Evolutionary conservation across 2,113 vertebrate species (phyloP).

Genomic region (Andinoacara biseriatus): DNA sequence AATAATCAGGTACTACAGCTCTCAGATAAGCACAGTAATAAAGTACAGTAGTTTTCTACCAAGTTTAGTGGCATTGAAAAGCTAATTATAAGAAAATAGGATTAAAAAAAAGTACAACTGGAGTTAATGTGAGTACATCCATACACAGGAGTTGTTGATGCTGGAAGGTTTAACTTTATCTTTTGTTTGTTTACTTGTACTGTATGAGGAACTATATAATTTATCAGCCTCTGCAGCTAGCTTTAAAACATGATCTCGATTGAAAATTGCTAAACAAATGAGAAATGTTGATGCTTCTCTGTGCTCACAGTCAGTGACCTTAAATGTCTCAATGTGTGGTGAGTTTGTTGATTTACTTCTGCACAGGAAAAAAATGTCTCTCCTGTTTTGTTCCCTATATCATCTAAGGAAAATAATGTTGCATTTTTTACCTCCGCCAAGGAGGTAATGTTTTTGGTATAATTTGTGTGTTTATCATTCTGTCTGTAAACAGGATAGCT

Average conservation of each 20-base stretch:
- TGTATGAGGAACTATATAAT: background rate
- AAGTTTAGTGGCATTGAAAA: background rate
- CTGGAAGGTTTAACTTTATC: background rate
- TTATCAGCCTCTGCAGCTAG: background rate
- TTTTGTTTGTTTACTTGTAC: background rate
- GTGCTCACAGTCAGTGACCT: background rate
- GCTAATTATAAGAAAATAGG: background rate
- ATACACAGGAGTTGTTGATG: background rate
- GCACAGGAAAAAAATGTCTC: background rate
- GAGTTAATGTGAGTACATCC: background rate
- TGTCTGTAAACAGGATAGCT: no score
- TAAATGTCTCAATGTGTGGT: background rate
- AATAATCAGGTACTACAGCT: background rate
- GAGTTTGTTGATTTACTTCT: slow-evolving; percentile 1
- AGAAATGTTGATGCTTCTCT: background rate
- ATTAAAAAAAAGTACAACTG: background rate
- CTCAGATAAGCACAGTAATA: background rate
- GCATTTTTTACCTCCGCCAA: background rate
- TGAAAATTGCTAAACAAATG: background rate
- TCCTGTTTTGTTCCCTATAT: background rate
- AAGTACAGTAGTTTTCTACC: background rate
- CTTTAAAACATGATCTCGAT: background rate
- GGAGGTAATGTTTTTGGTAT: no score
- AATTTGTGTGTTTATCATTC: no score
- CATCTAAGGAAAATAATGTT: background rate